phyloP scores from a whole-genome alignment of 1,140 invertebrate genomes.

The Drosophila sproati region DNA sequence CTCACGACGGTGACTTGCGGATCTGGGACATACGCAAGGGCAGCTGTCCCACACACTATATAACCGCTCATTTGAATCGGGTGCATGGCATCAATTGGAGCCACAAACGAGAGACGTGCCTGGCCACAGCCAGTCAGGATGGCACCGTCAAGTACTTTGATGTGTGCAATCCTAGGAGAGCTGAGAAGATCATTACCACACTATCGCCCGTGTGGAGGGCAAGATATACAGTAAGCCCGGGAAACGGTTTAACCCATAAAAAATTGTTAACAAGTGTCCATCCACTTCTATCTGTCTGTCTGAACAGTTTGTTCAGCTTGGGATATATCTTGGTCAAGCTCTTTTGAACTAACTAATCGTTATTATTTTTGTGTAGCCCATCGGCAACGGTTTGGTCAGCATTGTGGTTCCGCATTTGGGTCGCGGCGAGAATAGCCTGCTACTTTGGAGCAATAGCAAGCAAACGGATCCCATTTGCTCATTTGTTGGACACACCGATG shows the following conservation, averaged over 20 bases:
- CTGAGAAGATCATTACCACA: conserved; percentile 93
- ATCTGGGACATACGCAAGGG: conserved; percentile 97
- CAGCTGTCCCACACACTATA: conserved; percentile 94
- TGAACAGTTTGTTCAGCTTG: too few species aligned
- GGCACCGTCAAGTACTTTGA: conserved; percentile 98
- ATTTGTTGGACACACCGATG: conserved; percentile 96
- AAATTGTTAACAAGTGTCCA: not conserved
- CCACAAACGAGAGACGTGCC: conserved; percentile 92
- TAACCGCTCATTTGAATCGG: conserved; percentile 96
- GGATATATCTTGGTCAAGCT: too few species aligned
- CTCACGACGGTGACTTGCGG: conserved; percentile 97
- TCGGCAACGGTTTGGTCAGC: conserved; percentile 96
- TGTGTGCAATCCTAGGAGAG: conserved; percentile 91
- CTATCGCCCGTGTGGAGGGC: conserved; percentile 97
- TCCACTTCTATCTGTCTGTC: too few species aligned
- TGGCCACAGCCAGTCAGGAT: conserved; percentile 97
- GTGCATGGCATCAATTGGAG: conserved; percentile 98
- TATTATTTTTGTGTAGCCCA: conserved; percentile 87
- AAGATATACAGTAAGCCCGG: conserved; percentile 90
- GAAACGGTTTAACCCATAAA: not conserved
- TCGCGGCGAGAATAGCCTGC: conserved; percentile 92
- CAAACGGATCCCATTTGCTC: conserved; percentile 91
- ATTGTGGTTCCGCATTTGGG: conserved; percentile 93
- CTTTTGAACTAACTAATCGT: not conserved
- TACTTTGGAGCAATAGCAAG: conserved; percentile 92